These are phyloP conservation scores for Mergus octosetaceus DNA, from an alignment of 2,797 vertebrate species.

Conservation along the genomic window DNA sequence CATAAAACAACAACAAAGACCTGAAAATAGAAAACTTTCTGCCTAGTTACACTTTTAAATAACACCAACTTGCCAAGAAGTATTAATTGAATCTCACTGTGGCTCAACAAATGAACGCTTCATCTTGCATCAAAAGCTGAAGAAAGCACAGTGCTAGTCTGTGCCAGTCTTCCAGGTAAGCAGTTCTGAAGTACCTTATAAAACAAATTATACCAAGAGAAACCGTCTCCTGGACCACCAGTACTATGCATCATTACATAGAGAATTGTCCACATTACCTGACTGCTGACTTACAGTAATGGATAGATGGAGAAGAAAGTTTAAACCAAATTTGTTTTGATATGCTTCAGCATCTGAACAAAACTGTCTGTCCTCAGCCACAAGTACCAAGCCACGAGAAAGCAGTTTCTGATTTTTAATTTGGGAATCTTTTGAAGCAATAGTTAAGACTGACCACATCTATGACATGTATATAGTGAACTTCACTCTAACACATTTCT, in stretches of 20 bases:
- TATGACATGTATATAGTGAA: not conserved
- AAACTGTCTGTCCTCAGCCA: not conserved
- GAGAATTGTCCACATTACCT: not conserved
- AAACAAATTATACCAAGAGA: not conserved
- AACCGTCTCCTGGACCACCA: not conserved
- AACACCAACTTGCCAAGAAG: not conserved
- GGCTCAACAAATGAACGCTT: not conserved
- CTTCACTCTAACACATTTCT: not conserved
- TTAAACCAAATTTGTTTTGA: not conserved
- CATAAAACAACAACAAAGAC: not conserved
- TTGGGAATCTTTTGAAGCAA: not conserved
- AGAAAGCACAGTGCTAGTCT: not conserved
- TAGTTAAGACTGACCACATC: not conserved
- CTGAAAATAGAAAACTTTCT: not conserved
- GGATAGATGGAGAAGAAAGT: not conserved
- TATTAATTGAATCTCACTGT: not conserved
- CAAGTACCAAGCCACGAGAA: not conserved
- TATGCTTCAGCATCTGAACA: not conserved
- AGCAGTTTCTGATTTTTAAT: not conserved
- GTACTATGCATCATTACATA: not conserved
- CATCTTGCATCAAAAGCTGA: not conserved
- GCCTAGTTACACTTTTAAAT: not conserved
- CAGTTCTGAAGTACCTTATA: not conserved
- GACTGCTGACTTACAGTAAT: not conserved
- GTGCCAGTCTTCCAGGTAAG: not conserved